phyloP scores from a whole-genome alignment of 2,888 invertebrate species.

The Adelphocoris suturalis region DNA sequence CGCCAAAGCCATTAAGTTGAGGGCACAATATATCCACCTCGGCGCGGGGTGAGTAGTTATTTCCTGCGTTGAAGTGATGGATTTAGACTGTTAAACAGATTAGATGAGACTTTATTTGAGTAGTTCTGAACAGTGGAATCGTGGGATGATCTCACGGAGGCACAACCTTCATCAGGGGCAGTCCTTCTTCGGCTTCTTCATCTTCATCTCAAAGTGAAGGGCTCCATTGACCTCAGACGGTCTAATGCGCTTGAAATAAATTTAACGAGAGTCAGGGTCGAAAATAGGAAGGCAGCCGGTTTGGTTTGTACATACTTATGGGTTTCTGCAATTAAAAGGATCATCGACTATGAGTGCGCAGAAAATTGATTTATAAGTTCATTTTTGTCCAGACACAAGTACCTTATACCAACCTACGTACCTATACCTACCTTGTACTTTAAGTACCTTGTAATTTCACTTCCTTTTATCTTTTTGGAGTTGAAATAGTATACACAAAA shows the following conservation, averaged over 20 bases:
- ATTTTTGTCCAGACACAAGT: too few relatives aligned
- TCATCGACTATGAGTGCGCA: not conserved
- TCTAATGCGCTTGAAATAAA: not conserved
- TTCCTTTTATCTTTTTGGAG: too few relatives aligned
- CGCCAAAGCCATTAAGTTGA: not conserved
- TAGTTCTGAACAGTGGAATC: not conserved
- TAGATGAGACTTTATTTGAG: slow-evolving; percentile 28
- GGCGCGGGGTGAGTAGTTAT: slow-evolving; percentile 12
- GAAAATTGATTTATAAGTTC: too few relatives aligned
- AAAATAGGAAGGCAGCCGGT: not conserved
- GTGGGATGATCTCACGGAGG: slow-evolving; percentile 29
- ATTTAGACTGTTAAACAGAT: not conserved
- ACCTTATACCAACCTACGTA: too few relatives aligned
- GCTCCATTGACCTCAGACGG: slow-evolving; percentile 32
- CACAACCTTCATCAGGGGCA: not conserved
- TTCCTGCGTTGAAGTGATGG: not conserved
- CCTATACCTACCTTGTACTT: too few relatives aligned
- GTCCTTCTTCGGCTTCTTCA: slow-evolving; percentile 23
- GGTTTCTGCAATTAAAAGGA: not conserved
- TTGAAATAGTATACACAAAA: too few relatives aligned
- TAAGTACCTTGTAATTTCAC: too few relatives aligned
- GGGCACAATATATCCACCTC: not conserved
- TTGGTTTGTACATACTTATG: not conserved
- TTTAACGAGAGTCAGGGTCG: slow-evolving; percentile 3
- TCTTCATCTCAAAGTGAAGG: slow-evolving; percentile 4